Conservation (phyloP, 2,797 vertebrate species). For the Leucoraja ocellata region DNA sequence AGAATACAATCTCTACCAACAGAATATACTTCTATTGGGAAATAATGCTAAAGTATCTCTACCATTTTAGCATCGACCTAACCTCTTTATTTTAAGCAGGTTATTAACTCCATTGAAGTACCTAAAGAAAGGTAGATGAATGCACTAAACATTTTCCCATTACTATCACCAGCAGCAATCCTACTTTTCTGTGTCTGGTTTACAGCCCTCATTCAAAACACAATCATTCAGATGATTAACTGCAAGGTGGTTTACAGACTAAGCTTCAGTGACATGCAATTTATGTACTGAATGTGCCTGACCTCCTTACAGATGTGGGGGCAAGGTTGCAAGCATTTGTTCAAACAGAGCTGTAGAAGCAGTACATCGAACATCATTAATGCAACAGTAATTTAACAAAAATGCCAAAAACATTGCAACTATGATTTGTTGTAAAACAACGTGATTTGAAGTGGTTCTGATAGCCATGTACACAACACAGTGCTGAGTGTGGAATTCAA, state of each 20-base stretch:
- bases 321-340: neutral
- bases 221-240: neutral
- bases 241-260: neutral
- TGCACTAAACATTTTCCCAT: neutral
- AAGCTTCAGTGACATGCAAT: neutral
- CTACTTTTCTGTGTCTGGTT: neutral
- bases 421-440: neutral
- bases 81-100: neutral
- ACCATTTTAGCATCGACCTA: neutral
- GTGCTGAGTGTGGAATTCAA: neutral
- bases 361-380: neutral
- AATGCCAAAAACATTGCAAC: neutral
- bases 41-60: neutral
- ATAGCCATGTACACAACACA: neutral
- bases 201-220: neutral
- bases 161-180: neutral
- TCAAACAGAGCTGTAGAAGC: neutral
- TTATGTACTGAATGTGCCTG: neutral
- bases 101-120: neutral
- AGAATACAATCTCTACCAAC: neutral
- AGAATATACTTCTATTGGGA: neutral
- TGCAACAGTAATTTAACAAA: neutral
- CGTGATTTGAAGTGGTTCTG: neutral
- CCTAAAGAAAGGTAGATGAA: neutral
- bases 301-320: neutral